Evolutionary conservation across 2,888 invertebrate species (phyloP), one percentile per base, ranked within the genome.

Genomic region (Sesia bembeciformis): DNA sequence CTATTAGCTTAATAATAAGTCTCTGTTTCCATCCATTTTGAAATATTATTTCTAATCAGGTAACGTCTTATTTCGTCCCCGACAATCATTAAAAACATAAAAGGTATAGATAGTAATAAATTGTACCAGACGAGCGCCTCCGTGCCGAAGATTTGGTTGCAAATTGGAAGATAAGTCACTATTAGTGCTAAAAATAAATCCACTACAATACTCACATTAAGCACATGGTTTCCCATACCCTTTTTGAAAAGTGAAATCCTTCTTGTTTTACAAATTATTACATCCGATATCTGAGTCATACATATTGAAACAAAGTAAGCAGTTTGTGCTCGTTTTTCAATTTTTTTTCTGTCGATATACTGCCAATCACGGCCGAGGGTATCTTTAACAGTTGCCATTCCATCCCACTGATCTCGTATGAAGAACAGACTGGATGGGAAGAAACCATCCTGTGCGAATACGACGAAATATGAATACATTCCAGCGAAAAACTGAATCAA

Each of bases 401-500:
- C 71, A 67, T 96, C 95, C 96, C 96, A 97, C 40, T 91, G 79
- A 3, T 90, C 83, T 54, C 96, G 92, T 53, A 95, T 76, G 58
- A 94, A 94, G 50, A 94, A 66, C 56, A 97, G 83, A 59, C 86
- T 83, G 3, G 82, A 78, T 0, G 94, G 94, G 70, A 92, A 91
- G 82, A 96, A 97, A 0, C 96, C 96, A 62, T 93, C 92, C 66
- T 93, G 92, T 3, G 94, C 95, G 91, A 94, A 93, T 56, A 96
- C 92, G 54, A 94, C 91, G 69, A 95, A 94, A 76, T 96, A 97
- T 3, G 93, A 90, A 72, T 93, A 94, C 87, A 96, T 94, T 5
- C 94, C 95, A 49, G 93, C 94, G 49, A 93, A 93, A 38, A 95
- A 94, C 81, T 97, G 96, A 63, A 97, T 95, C 77, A 96, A 89